Conservation (phyloP, 2,888 invertebrate genomes). For the Prosopocoilus inquinatus region DNA sequence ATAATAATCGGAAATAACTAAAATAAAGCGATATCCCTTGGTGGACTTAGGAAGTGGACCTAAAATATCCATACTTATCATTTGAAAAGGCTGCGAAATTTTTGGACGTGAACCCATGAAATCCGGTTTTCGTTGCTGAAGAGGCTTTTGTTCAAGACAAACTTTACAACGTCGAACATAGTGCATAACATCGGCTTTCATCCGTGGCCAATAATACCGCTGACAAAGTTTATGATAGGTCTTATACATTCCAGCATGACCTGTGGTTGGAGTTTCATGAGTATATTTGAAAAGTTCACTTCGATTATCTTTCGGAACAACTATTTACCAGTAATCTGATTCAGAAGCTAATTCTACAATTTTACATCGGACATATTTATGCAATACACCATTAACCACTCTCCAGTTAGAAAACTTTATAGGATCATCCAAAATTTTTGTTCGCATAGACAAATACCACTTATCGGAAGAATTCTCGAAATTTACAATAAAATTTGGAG, state of each 20-base stretch:
- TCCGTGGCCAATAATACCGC: conserved; percentile 34
- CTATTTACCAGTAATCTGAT: conserved; percentile 12
- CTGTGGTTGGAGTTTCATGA: conserved; percentile 30
- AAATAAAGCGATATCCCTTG: conserved; percentile 20
- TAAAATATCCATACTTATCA: conserved; percentile 21
- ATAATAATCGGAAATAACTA: conserved; percentile 23
- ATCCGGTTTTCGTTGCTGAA: no score
- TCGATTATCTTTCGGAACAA: conserved; percentile 19
- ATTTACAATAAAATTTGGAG: not conserved
- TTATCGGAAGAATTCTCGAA: no score
- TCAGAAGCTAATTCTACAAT: not conserved
- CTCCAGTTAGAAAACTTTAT: conserved; percentile 22
- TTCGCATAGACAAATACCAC: conserved; percentile 1
- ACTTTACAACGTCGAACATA: conserved; percentile 13
- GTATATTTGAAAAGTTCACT: conserved; percentile 2
- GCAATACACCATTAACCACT: conserved; percentile 18
- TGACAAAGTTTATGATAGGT: conserved; percentile 22
- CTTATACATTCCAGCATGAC: no score
- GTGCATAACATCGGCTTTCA: conserved; percentile 14
- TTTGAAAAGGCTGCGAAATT: conserved; percentile 14
- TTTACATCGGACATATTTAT: no score
- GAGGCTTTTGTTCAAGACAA: conserved; percentile 2
- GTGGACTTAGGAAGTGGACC: conserved; percentile 19
- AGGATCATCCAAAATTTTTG: conserved; percentile 4
- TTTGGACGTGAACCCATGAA: not conserved